Percentiles rank a stretch among this genome's conserved stretches.
Evolutionary conservation across 2,113 vertebrate species (phyloP).

Genomic region (Apodemus speciosus): DNA sequence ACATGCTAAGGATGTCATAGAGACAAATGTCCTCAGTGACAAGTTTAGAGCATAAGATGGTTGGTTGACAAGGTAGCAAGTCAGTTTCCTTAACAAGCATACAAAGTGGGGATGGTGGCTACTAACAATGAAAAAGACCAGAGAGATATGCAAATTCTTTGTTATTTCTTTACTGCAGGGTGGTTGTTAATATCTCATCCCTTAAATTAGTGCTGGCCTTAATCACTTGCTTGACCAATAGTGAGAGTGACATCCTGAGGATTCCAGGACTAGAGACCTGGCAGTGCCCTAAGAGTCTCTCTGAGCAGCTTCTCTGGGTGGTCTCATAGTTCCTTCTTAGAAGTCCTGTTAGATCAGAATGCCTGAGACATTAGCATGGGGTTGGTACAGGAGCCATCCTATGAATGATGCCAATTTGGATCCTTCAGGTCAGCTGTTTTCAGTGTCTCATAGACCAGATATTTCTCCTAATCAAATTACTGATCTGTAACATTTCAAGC

Average conservation of each 20-base stretch:
- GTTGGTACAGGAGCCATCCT: neutral
- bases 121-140: neutral
- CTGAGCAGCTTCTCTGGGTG: neutral
- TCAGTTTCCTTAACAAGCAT: slow-evolving; percentile 34
- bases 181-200: neutral
- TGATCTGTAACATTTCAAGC: neutral
- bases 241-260: neutral
- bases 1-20: neutral
- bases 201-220: neutral
- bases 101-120: neutral
- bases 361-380: neutral
- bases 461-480: neutral
- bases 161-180: neutral
- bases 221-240: neutral
- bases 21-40: neutral
- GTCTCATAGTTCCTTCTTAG: neutral
- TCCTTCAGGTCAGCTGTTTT: neutral
- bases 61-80: neutral
- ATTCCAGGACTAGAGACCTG: neutral
- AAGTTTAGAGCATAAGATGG: neutral
- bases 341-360: neutral
- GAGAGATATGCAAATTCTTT: neutral
- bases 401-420: neutral
- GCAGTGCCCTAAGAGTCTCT: neutral
- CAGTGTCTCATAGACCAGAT: neutral